Evolutionary conservation across 1,140 invertebrate species (phyloP), one percentile per base, ranked within the genome.

Genomic region (Bombus pascuorum): DNA sequence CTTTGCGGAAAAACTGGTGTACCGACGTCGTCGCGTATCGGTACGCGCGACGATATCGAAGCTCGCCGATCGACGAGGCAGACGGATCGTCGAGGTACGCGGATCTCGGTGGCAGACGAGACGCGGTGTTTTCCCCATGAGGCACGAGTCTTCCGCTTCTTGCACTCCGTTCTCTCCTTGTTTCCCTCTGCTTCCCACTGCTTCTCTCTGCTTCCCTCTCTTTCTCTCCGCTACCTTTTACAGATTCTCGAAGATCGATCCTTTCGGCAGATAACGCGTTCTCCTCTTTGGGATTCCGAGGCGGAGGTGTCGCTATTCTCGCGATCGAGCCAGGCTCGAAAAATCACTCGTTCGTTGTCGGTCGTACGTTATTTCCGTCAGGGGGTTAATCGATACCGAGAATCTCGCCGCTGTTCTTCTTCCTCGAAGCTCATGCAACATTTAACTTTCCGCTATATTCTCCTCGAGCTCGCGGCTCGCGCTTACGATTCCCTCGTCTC

Each of bases 381-480:
- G 83, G 71, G 81, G 86, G 42, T 86, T 91, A 91, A 91, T 91
- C 91, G 82, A 70, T 91, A 91, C 90, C 65, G 72, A n/a, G 90
- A 91, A 91, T 83, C 89, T 90, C 79, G 42, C 53, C 44, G 75
- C 74, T 85, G 65, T 81, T 84, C 68, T 84, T 89, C 75, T 92
- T 92, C 91, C 81, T 42, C 87, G 92, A 92, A 92, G 83, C 92
- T 93, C 92, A 92, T 93, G 91, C 83, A 92, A 93, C 87, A 92
- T 93, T 93, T 92, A 93, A 86, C 81, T 92, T 91, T 81, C 75
- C 85, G 85, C 81, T 90, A 89, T 80, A 85, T 74, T 82, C 86
- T 80, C 76, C 78, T 65, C 70, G 62, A 28, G 12, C 75, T 73
- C 74, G 44, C 47, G 28, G 83, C 59, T 75, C 78, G 37, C 87